Evolutionary conservation across 2,888 invertebrate species (phyloP).

Genomic region (Drosophila quasianomalipes): DNA sequence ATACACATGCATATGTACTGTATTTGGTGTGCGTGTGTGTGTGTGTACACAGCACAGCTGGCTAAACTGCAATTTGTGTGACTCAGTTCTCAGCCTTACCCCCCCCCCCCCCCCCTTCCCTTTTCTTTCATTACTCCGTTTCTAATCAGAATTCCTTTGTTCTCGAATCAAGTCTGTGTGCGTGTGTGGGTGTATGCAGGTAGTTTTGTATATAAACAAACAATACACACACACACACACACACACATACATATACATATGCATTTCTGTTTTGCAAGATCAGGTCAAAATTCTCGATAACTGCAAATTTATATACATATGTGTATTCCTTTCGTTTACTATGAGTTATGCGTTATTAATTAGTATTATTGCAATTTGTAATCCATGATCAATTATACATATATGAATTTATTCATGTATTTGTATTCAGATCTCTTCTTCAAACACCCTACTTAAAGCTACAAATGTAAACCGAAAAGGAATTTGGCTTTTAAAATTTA

Average conservation of each 20-base stretch:
- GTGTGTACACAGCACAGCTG: background rate
- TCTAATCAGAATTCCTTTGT: background rate
- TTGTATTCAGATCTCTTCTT: background rate
- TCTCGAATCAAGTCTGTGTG: background rate
- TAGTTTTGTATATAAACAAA: background rate
- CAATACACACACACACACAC: background rate
- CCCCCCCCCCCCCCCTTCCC: too few species aligned
- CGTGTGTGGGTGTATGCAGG: background rate
- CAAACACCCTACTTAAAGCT: background rate
- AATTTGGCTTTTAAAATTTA: background rate
- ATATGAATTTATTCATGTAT: background rate
- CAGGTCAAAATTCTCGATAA: too few species aligned
- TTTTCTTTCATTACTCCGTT: background rate
- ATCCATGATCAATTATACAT: background rate
- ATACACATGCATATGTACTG: background rate
- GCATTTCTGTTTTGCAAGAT: background rate
- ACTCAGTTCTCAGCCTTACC: background rate
- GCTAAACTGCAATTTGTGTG: constrained; percentile 18
- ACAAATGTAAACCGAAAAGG: background rate
- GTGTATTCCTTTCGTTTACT: background rate
- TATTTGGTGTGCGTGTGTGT: background rate
- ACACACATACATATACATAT: background rate
- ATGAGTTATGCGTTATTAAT: background rate
- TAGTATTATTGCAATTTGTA: background rate
- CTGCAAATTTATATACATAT: too few species aligned